phyloP scores from a whole-genome alignment of 1,140 invertebrate species.

The Drosophila tropicalis region DNA sequence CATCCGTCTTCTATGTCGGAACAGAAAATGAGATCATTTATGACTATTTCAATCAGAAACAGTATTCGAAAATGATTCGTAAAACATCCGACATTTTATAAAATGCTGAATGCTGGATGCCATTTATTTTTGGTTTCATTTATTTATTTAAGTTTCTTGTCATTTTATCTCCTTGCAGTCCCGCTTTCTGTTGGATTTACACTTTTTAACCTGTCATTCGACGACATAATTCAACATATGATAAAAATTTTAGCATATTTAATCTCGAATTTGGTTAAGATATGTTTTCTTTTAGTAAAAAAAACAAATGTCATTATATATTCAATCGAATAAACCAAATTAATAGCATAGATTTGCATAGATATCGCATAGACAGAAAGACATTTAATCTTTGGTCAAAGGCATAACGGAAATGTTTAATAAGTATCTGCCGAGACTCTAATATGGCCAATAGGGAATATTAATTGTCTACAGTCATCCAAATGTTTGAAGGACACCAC shows the following conservation, averaged over 20 bases:
- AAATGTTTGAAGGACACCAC: no score
- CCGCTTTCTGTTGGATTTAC: background rate
- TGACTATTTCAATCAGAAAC: no score
- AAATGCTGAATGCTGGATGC: no score
- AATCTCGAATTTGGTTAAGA: background rate
- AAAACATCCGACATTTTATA: no score
- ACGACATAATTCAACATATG: background rate
- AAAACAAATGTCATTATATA: background rate
- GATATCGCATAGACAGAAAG: background rate
- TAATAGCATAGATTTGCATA: conserved; percentile 4
- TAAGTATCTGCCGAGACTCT: no score
- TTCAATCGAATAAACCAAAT: background rate
- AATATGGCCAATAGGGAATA: no score
- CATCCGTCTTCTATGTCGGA: no score
- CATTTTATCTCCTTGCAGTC: background rate
- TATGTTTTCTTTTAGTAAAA: background rate
- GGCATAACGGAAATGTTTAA: background rate
- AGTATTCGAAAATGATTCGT: no score
- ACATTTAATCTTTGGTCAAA: conserved; percentile 4
- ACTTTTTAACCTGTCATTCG: background rate
- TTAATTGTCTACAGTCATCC: no score
- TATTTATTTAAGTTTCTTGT: background rate
- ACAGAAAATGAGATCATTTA: no score
- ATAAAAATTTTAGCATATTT: background rate
- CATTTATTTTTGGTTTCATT: background rate